Base-by-base conservation (phyloP, 2,113 vertebrate genomes). In the Pseudonaja textilis region DNA sequence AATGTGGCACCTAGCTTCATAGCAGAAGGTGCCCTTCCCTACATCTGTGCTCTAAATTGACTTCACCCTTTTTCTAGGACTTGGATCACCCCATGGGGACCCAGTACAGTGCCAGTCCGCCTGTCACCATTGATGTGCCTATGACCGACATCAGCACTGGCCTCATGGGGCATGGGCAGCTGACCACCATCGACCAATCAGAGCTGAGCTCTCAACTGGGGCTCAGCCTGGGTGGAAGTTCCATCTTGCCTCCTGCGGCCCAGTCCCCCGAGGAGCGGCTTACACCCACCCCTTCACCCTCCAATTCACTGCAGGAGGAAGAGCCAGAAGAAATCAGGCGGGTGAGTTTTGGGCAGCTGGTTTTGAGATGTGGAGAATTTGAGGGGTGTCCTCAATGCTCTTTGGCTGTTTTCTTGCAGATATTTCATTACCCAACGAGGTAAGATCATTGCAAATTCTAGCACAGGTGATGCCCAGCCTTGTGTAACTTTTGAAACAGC, bases 101-200 rank as follows among this genome's bases (percentile, higher is more conserved):
- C 4, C 98, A 98, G 96, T 99, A 99, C 96, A 98, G 97, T 89
- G 98, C 98, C 97, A 98, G 98, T 4, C 98, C 98, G 18, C 98
- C 98, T 0, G 98, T 99, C 94, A 98, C 98, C 96, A 99, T 99
- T 50, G 98, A 99, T 1, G 98, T 99, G 89, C 98, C 98, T 0
- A 97, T 99, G 95, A 97, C 97, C 0, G 98, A 99, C 96, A 98
- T 98, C 97, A 97, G 97, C 95, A 95, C 98, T 56, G 90, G 97
- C 87, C 95, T 99, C 54, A 96, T 99, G 96, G 98, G 98, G 14
- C 98, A 98, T 92, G 98, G 96, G 96, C 98, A 98, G 95, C 96
- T 99, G 93, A 99, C 98, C 94, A 99, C 99, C 59, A 99, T 99
- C 47, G 99, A 99, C 97, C 98, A 99, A 54, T 98, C 99, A 0